A percentile compares a stretch with the other conserved stretches of the same genome.
Evolutionary conservation across 2,888 invertebrate species (phyloP).

Genomic region (Galerucella pusilla): DNA sequence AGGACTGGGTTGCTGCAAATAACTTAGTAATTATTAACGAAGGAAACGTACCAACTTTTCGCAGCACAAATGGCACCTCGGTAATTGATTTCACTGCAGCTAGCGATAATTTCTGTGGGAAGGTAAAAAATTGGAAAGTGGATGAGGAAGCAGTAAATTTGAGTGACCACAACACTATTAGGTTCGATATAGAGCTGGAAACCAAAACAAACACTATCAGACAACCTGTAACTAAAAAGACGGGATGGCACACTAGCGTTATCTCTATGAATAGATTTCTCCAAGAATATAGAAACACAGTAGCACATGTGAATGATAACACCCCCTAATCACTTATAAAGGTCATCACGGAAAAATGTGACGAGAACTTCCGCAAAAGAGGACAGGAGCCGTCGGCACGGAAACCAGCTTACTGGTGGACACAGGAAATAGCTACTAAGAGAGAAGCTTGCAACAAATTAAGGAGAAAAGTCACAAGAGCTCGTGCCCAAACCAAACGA

Average conservation of each 20-base stretch:
- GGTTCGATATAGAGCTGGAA: not conserved
- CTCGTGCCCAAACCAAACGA: not conserved
- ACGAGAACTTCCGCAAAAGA: not conserved
- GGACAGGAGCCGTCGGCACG: too few relatives aligned
- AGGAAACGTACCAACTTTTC: not conserved
- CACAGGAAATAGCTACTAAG: not conserved
- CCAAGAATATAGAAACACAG: not conserved
- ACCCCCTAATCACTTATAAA: not conserved
- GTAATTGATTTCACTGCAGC: not conserved
- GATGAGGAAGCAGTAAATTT: not conserved
- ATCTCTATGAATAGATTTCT: not conserved
- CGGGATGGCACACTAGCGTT: not conserved
- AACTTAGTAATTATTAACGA: not conserved
- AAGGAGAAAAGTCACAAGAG: not conserved
- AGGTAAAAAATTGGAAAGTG: not conserved
- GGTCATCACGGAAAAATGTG: not conserved
- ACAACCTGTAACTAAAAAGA: not conserved
- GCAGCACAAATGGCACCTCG: not conserved
- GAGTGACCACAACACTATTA: not conserved
- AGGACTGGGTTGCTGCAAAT: slow-evolving; percentile 5
- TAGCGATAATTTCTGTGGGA: not conserved
- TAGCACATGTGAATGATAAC: not conserved
- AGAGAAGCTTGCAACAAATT: not conserved
- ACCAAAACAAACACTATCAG: not conserved
- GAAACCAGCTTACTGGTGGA: not conserved